These are phyloP conservation scores for Coluber constrictor DNA, from an alignment of 2,797 vertebrate species.

Conservation along the genomic window DNA sequence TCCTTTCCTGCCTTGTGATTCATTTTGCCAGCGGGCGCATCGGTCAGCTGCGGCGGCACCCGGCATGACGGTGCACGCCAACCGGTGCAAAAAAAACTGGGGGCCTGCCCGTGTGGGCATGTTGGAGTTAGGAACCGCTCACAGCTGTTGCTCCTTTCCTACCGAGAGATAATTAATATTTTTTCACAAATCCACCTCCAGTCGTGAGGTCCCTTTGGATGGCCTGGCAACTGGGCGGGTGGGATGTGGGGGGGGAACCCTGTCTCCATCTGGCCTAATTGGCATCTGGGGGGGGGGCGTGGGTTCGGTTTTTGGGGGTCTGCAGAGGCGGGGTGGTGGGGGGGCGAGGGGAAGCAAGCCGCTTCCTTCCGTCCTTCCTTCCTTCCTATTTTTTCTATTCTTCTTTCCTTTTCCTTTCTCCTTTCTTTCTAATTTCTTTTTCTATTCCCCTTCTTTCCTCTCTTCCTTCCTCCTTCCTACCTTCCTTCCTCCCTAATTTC, in stretches of 20 bases:
- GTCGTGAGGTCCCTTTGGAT: background rate
- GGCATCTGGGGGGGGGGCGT: background rate
- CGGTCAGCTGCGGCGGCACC: conserved; percentile 50
- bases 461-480: too few relatives aligned
- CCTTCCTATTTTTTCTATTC: too few relatives aligned
- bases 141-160: conserved; percentile 23
- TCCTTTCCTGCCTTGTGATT: conserved; percentile 13
- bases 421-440: too few relatives aligned
- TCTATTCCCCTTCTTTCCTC: too few relatives aligned
- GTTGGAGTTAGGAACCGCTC: conserved; percentile 51
- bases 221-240: background rate
- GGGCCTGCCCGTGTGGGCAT: conserved; percentile 73
- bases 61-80: conserved; percentile 66
- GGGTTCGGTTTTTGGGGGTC: background rate
- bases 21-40: conserved; percentile 40
- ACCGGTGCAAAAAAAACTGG: conserved; percentile 58
- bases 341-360: background rate
- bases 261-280: background rate
- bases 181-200: conserved; percentile 60
- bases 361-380: too few relatives aligned
- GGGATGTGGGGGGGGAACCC: background rate
- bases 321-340: background rate
- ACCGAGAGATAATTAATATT: conserved; percentile 69
- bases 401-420: too few relatives aligned
- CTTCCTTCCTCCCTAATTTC: too few relatives aligned